Evolutionary conservation across 2,888 invertebrate species (phyloP).

Genomic region (Polydesmus complanatus): DNA sequence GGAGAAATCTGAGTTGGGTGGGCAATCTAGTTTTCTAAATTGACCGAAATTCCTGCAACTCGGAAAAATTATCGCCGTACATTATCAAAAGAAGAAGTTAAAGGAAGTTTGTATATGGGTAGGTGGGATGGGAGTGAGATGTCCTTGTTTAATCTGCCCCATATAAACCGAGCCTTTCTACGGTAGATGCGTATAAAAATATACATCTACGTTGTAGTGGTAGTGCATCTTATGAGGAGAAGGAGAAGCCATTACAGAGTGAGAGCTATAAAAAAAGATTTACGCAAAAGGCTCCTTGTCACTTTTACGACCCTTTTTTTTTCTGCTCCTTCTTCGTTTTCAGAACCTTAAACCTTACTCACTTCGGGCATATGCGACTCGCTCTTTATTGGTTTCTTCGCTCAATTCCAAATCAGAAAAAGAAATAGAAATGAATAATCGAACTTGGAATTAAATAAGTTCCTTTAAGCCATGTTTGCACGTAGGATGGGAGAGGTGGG

Average conservation of each 20-base stretch:
- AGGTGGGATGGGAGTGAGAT: too few species aligned
- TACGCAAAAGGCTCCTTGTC: constrained; percentile 15
- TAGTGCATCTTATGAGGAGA: too few species aligned
- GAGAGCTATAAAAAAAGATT: constrained; percentile 11
- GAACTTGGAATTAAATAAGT: too few species aligned
- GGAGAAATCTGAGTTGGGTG: background rate
- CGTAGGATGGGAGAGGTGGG: too few species aligned
- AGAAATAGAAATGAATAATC: background rate
- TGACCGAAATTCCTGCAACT: constrained; percentile 14
- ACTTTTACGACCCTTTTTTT: constrained; percentile 12
- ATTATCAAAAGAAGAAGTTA: constrained; percentile 16
- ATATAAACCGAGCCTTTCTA: background rate
- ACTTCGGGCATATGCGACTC: too few species aligned
- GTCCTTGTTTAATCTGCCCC: background rate
- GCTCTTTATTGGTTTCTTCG: background rate
- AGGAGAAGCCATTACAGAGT: background rate
- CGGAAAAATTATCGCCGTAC: constrained; percentile 11
- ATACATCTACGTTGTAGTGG: background rate
- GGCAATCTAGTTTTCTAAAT: constrained; percentile 16
- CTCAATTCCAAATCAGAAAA: background rate
- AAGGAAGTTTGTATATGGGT: background rate
- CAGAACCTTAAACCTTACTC: too few species aligned
- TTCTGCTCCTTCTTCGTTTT: too few species aligned
- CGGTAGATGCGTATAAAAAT: background rate
- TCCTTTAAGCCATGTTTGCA: too few species aligned